Evolutionary conservation across 2,888 invertebrate genomes (phyloP).

Genomic region (Acrobasis repandana): DNA sequence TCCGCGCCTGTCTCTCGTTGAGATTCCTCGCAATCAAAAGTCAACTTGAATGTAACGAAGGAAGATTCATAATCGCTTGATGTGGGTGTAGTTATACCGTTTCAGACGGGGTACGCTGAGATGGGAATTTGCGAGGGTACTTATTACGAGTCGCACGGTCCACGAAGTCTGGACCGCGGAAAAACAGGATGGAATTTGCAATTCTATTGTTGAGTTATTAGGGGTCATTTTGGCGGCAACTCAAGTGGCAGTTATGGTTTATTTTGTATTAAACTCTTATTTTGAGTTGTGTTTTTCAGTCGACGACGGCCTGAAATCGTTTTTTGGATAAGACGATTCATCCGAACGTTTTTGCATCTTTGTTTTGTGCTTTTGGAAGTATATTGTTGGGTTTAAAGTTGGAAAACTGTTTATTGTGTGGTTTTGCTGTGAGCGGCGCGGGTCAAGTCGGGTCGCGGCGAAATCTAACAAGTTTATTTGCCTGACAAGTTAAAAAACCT

Average conservation of each 20-base stretch:
- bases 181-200: slow-evolving; percentile 39
- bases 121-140: slow-evolving; percentile 49
- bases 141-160: slow-evolving; percentile 43
- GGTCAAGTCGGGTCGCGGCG: too few species aligned
- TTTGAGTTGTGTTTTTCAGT: slow-evolving; percentile 34
- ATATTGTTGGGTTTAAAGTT: slow-evolving; percentile 28
- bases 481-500: too few species aligned
- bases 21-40: slow-evolving; percentile 44
- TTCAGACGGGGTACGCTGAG: slow-evolving; percentile 42
- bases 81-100: slow-evolving; percentile 43
- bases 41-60: slow-evolving; percentile 40
- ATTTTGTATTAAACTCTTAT: slow-evolving; percentile 26
- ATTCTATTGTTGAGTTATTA: slow-evolving; percentile 42
- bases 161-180: slow-evolving; percentile 34
- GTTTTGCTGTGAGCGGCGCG: background rate
- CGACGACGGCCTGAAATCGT: slow-evolving; percentile 47
- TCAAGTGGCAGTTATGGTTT: slow-evolving; percentile 33
- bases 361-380: slow-evolving; percentile 43
- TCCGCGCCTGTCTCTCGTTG: slow-evolving; percentile 24
- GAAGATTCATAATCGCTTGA: slow-evolving; percentile 54
- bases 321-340: slow-evolving; percentile 55
- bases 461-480: too few species aligned
- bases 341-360: slow-evolving; percentile 47
- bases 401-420: slow-evolving; percentile 17
- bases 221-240: slow-evolving; percentile 41